phyloP scores from a whole-genome alignment of 1,140 invertebrate genomes.

The Nomia melanderi region DNA sequence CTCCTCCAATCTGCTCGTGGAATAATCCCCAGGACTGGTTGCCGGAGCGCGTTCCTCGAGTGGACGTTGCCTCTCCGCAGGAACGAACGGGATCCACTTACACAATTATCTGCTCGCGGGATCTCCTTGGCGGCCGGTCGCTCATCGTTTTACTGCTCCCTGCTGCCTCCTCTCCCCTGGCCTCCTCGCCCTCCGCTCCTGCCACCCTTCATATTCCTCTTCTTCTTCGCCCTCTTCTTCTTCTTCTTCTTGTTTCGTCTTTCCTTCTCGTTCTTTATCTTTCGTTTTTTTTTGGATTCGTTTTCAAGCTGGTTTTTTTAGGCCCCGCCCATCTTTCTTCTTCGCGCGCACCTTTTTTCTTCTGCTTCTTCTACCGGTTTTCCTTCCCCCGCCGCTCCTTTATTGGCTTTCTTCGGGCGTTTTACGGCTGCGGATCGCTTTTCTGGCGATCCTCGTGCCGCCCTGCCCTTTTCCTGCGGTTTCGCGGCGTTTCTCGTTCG shows the following conservation, averaged over 20 bases:
- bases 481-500: not conserved
- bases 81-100: conserved; percentile 69
- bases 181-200: too few species aligned
- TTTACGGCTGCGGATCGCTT: not conserved
- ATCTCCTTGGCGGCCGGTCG: conserved; percentile 69
- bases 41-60: conserved; percentile 21
- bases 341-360: conserved; percentile 48
- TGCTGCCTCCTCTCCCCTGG: conserved; percentile 51
- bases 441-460: not conserved
- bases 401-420: conserved; percentile 30
- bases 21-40: conserved; percentile 25
- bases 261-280: conserved; percentile 39
- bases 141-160: conserved; percentile 71
- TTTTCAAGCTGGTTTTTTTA: conserved; percentile 57
- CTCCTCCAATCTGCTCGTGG: conserved; percentile 7
- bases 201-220: too few species aligned
- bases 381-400: conserved; percentile 37
- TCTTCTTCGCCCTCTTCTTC: conserved; percentile 9
- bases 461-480: not conserved
- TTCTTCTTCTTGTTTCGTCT: conserved; percentile 7
- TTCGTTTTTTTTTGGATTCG: conserved; percentile 52
- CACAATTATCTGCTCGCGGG: conserved; percentile 76
- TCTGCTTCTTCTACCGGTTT: conserved; percentile 30
- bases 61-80: conserved; percentile 30
- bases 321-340: conserved; percentile 49